phyloP scores from a whole-genome alignment of 2,888 invertebrate genomes.

The Melieria crassipennis region DNA sequence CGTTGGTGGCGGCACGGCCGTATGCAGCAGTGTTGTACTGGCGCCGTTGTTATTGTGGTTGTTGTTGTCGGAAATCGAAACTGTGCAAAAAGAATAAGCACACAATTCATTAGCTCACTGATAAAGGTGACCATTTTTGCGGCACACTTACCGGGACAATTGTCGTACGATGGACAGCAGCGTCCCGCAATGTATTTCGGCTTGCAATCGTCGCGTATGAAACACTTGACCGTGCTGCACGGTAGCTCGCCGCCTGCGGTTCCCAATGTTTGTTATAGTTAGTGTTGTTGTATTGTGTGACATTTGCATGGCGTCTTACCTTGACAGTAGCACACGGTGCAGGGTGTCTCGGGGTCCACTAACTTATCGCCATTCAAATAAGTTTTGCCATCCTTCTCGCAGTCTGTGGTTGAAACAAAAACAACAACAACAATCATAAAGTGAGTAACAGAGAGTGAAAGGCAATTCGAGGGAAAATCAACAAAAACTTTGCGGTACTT shows the following conservation, averaged over 20 bases:
- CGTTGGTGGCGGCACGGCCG: constrained; percentile 33
- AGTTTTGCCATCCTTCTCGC: constrained; percentile 77
- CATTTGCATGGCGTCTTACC: constrained; percentile 56
- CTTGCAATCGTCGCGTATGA: constrained; percentile 78
- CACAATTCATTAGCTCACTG: background rate
- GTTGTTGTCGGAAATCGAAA: constrained; percentile 14
- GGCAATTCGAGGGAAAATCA: constrained; percentile 13
- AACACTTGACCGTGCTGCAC: constrained; percentile 81
- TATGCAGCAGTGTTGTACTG: background rate
- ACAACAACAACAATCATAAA: constrained; percentile 5
- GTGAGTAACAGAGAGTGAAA: background rate
- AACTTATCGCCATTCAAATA: constrained; percentile 82
- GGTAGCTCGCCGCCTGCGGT: constrained; percentile 75
- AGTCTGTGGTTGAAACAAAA: constrained; percentile 69
- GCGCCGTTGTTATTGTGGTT: constrained; percentile 4
- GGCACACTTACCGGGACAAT: constrained; percentile 73
- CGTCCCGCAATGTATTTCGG: constrained; percentile 77
- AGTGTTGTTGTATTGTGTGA: constrained; percentile 27
- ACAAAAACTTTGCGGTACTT: constrained; percentile 6
- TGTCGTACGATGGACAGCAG: constrained; percentile 84
- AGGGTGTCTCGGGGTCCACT: constrained; percentile 76
- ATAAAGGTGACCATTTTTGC: too few species aligned
- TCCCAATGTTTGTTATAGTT: constrained; percentile 8
- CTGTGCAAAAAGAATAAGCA: constrained; percentile 6
- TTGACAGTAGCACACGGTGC: constrained; percentile 83